Conservation (phyloP, 2,797 vertebrate genomes). For the Tragopan temminckii region DNA sequence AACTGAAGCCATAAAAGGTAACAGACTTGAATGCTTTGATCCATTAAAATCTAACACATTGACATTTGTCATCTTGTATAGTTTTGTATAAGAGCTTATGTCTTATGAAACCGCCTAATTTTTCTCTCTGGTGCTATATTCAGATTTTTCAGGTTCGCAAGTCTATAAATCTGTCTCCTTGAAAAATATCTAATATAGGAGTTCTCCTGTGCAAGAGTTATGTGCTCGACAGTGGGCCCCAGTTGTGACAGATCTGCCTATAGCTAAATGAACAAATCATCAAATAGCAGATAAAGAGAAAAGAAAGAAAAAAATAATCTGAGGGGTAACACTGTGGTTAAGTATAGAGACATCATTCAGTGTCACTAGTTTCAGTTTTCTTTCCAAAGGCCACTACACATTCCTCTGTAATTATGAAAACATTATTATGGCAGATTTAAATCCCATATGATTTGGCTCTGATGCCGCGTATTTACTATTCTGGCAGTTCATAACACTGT, state of each 20-base stretch:
- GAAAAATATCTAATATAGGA: neutral
- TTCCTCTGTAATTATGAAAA: conserved; percentile 52
- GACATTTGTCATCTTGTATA: conserved; percentile 5
- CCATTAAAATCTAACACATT: conserved; percentile 23
- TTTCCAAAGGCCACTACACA: neutral
- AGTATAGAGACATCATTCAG: neutral
- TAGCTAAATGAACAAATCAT: neutral
- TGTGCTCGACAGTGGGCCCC: neutral
- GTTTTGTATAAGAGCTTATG: neutral
- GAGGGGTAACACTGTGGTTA: neutral
- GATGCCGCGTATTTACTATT: neutral
- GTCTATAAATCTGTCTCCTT: neutral
- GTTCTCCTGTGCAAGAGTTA: neutral
- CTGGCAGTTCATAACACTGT: conserved; percentile 31
- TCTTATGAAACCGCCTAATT: neutral
- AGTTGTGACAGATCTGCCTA: neutral
- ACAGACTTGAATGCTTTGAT: conserved; percentile 37
- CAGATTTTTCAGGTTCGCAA: neutral
- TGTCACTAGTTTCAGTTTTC: neutral
- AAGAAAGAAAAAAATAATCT: neutral
- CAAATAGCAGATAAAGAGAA: neutral
- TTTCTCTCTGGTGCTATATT: neutral
- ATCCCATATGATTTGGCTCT: conserved; percentile 20
- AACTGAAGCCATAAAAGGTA: conserved; percentile 21
- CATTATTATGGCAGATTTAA: neutral